Evolutionary conservation across 1,140 invertebrate genomes (phyloP), one percentile per base, ranked within the genome.

Genomic region (Hylyphantes graminicola): DNA sequence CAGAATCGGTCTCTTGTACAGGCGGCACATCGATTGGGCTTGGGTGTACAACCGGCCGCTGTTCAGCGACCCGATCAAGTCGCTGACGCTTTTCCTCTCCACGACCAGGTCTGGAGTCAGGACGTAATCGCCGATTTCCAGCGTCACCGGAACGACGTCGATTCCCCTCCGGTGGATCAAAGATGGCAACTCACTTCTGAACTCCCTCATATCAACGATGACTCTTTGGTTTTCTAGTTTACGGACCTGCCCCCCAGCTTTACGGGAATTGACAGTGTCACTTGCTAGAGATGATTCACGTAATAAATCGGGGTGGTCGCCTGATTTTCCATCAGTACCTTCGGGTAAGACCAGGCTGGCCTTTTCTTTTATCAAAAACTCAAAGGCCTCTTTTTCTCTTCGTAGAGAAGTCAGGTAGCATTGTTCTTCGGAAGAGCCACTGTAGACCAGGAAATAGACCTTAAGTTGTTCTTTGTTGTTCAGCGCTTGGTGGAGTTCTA

Each of bases 171-270:
- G 94, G 89, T 99, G 97, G 70, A 99, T 93, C 55, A 99, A 90
- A 8, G 96, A 94, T 0, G 98, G 98, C 17, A 99, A 90, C 89
- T 99, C 97, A 86, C 96, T 98, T 68, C 97, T 92, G 89, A 99
- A 99, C 90, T 99, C 98, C 88, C 98, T 92, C 94, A 99, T 97
- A 90, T 99, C 98, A 21, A 99, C 97, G 87, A 99, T 95, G 13
- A 99, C 91, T 88, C 74, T 85, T 15, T 85, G 68, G 13, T 85
- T 73, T 54, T 70, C 54, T 11, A 75, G n/a, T n/a, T 73, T 55
- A 9, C 91, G 63, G 79, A 48, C 13, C 50, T 72, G 78, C 10
- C 75, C 73, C 15, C 78, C 65, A 67, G 55, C 65, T 79, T 80
- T 89, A 70, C 83, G 19, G 84, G 86, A 75, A 76, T 88, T 86